These are phyloP conservation scores for Myiothlypis chrysogaster DNA, from an alignment of 2,797 vertebrate genomes.

Conservation along the genomic window DNA sequence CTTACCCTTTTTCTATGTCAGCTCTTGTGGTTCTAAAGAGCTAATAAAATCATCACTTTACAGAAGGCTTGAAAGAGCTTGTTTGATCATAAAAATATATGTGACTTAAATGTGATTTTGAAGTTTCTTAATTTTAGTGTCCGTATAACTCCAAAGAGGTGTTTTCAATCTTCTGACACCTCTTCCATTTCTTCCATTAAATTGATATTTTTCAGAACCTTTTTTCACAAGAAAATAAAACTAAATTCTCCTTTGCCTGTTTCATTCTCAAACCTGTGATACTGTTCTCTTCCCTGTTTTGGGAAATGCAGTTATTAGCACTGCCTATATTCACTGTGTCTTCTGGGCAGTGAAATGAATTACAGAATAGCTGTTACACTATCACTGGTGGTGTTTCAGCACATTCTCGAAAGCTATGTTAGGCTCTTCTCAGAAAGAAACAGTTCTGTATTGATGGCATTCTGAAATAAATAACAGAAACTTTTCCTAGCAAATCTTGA, in stretches of 20 bases:
- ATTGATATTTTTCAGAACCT: fast-evolving
- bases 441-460: not conserved
- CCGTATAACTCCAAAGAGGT: not conserved
- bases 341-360: not conserved
- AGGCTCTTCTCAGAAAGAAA: not conserved
- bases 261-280: not conserved
- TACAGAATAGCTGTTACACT: not conserved
- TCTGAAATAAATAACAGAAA: not conserved
- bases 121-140: not conserved
- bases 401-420: not conserved
- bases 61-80: not conserved
- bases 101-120: not conserved
- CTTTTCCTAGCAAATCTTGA: not conserved
- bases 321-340: not conserved
- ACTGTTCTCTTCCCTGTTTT: not conserved
- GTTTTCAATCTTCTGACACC: not conserved
- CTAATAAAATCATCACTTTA: not conserved
- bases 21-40: not conserved
- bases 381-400: not conserved
- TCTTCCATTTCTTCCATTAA: not conserved
- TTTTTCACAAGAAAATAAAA: not conserved
- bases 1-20: not conserved
- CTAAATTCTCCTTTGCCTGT: not conserved
- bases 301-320: not conserved
- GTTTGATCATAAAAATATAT: not conserved